Conservation (phyloP, 2,113 vertebrate genomes). For the Synodontis membranacea region DNA sequence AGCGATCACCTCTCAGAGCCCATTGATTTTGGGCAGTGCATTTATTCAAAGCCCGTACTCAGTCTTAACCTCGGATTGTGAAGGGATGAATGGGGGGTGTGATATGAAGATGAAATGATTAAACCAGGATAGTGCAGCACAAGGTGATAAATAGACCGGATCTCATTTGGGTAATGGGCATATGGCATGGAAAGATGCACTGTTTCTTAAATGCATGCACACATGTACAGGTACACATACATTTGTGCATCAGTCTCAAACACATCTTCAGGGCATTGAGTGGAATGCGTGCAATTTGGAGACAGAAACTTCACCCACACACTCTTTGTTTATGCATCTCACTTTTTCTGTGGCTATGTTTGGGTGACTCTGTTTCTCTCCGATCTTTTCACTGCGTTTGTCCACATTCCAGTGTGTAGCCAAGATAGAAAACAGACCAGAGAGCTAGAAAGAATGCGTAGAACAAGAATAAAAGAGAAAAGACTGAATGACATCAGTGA, state of each 20-base stretch:
- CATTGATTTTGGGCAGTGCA: conserved; percentile 66
- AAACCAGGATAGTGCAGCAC: not conserved
- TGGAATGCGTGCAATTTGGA: not conserved
- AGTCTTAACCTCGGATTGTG: conserved; percentile 20
- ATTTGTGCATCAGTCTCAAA: not conserved
- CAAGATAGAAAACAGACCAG: conserved; percentile 63
- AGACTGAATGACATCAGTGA: conserved; percentile 35
- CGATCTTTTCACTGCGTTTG: conserved; percentile 65
- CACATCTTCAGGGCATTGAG: not conserved
- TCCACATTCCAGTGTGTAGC: conserved; percentile 58
- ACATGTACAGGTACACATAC: not conserved
- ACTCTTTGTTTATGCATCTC: conserved; percentile 26
- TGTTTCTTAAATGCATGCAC: not conserved
- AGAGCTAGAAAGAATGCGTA: conserved; percentile 5
- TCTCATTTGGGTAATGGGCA: not conserved
- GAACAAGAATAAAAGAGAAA: conserved; percentile 18
- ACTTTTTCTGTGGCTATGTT: conserved; percentile 12
- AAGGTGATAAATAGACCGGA: not conserved
- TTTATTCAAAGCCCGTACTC: conserved; percentile 57
- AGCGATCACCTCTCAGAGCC: conserved; percentile 56
- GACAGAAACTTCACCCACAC: not conserved
- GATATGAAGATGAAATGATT: not conserved
- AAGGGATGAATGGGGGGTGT: not conserved
- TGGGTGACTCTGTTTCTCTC: conserved; percentile 11
- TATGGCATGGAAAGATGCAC: not conserved